Evolutionary conservation across 2,113 vertebrate genomes (phyloP).

Genomic region (Eptesicus fuscus): DNA sequence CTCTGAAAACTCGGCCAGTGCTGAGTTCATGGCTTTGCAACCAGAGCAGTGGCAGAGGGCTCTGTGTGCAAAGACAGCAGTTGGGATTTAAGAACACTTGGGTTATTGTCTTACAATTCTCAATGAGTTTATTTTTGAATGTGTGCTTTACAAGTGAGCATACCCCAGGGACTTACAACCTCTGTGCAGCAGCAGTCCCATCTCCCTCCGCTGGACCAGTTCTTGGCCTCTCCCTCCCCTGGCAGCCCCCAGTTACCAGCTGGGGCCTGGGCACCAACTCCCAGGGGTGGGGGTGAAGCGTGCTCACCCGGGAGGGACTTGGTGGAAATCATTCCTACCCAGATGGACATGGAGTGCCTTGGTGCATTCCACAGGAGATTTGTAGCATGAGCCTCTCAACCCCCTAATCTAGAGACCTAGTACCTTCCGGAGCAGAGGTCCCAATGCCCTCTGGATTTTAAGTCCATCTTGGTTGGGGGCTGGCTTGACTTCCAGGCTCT

Average conservation of each 20-base stretch:
- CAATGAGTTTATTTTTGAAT: background rate
- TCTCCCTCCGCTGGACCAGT: background rate
- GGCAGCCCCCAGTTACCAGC: background rate
- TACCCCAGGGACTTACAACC: background rate
- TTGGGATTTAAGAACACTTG: background rate
- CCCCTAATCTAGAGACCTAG: background rate
- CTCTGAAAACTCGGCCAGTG: background rate
- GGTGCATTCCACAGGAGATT: background rate
- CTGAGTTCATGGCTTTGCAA: background rate
- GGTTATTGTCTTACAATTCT: background rate
- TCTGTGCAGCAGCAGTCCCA: background rate
- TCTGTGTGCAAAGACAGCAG: rapidly evolving
- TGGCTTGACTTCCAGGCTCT: background rate
- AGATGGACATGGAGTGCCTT: too few species aligned
- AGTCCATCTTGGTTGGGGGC: background rate
- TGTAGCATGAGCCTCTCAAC: background rate
- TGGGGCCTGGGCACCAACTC: too few species aligned
- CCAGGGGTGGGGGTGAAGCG: background rate
- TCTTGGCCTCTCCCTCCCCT: background rate
- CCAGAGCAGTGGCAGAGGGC: background rate
- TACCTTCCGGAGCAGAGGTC: rapidly evolving
- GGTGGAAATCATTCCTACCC: background rate
- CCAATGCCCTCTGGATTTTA: background rate
- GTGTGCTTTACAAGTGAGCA: background rate
- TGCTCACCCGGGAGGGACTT: background rate